These are phyloP conservation scores for Lucifuga dentata DNA, from an alignment of 2,113 vertebrate species.

Conservation along the genomic window DNA sequence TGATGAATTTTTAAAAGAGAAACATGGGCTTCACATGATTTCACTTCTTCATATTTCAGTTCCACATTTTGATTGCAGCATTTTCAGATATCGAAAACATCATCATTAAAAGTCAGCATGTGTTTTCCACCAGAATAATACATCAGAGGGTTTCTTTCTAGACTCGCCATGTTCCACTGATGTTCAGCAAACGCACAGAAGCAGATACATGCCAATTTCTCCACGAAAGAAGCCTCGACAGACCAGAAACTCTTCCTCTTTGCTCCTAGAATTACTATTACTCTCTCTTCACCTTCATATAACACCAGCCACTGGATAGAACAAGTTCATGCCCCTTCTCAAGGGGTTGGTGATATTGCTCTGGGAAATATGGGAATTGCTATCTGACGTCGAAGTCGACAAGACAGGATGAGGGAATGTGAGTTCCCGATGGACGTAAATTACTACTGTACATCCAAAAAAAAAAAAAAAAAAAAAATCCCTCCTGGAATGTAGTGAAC, in stretches of 20 bases:
- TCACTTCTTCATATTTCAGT: conserved; percentile 7
- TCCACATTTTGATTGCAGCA: background rate
- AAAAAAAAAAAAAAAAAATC: conserved; percentile 3
- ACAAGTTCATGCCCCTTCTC: conserved; percentile 56
- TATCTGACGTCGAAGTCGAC: conserved; percentile 47
- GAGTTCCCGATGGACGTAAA: conserved; percentile 48
- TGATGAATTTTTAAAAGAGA: no score
- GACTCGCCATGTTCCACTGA: conserved; percentile 49
- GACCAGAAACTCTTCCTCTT: conserved; percentile 53
- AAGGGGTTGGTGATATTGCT: conserved; percentile 43
- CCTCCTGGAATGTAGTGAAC: conserved; percentile 23
- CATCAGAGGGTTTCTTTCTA: conserved; percentile 51
- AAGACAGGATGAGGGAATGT: conserved; percentile 26
- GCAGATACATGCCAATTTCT: conserved; percentile 44
- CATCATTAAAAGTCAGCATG: conserved; percentile 48
- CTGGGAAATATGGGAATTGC: conserved; percentile 57
- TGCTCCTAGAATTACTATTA: conserved; percentile 54
- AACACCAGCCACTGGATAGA: conserved; percentile 53
- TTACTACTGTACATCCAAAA: no score
- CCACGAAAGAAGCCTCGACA: conserved; percentile 49
- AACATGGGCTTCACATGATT: no score
- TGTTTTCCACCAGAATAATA: conserved; percentile 61
- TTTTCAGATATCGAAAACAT: conserved; percentile 17
- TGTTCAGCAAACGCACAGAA: conserved; percentile 58
- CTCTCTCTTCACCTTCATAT: conserved; percentile 40